Percentiles rank a stretch among this genome's conserved stretches.
Evolutionary conservation across 1,140 invertebrate species (phyloP).

Genomic region (Hydropsyche tenuis): DNA sequence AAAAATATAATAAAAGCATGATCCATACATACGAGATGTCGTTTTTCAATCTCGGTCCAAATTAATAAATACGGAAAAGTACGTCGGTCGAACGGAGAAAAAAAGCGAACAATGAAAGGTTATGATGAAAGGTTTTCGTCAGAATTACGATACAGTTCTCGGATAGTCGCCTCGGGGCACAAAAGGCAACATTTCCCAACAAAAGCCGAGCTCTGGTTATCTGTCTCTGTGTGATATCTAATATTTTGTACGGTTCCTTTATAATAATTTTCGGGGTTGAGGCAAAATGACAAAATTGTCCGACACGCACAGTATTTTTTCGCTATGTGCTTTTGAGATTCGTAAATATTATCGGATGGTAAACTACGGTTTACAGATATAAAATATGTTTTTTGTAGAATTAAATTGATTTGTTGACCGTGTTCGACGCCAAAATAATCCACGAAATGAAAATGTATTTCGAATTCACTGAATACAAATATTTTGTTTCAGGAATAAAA

Average conservation of each 20-base stretch:
- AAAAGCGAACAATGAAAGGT: slow-evolving; percentile 4
- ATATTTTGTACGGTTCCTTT: slow-evolving; percentile 3
- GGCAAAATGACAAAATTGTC: not conserved
- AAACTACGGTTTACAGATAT: too few species aligned
- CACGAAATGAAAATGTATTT: too few species aligned
- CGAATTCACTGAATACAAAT: too few species aligned
- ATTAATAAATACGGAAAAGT: slow-evolving; percentile 5
- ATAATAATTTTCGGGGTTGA: slow-evolving; percentile 12
- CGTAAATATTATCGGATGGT: too few species aligned
- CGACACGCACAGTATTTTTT: not conserved
- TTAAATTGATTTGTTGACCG: too few species aligned
- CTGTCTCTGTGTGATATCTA: slow-evolving; percentile 11
- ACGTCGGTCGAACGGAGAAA: not conserved
- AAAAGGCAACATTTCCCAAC: slow-evolving; percentile 13
- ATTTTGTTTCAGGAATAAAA: too few species aligned
- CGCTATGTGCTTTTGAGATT: too few species aligned
- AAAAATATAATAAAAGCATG: too few species aligned
- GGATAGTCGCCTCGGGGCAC: slow-evolving; percentile 15
- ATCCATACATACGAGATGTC: too few species aligned
- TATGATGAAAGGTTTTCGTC: slow-evolving; percentile 20
- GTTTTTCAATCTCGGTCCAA: not conserved
- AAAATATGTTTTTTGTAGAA: too few species aligned
- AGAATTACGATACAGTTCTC: slow-evolving; percentile 20
- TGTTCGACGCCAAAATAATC: too few species aligned
- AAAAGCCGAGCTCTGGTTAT: not conserved